Percentiles rank a stretch among this genome's conserved stretches.
phyloP scores from a whole-genome alignment of 2,797 vertebrate genomes.

The Sebastes flavidus region DNA sequence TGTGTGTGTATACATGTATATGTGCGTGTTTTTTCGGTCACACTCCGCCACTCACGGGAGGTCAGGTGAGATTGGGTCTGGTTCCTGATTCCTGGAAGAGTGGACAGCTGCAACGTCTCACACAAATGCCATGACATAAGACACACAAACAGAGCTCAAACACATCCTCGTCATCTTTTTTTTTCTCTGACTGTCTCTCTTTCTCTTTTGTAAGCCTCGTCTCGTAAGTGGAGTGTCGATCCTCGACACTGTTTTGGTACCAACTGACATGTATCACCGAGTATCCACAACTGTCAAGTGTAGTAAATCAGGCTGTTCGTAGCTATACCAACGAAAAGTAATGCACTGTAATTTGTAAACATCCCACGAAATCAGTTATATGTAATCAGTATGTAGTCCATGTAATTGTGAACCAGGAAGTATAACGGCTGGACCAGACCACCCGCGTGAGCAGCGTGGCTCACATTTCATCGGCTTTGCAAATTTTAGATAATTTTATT shows the following conservation, averaged over 20 bases:
- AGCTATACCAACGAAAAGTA: too few relatives aligned
- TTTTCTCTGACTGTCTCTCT: not conserved
- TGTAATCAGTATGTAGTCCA: too few relatives aligned
- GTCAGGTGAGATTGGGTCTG: conserved; percentile 76
- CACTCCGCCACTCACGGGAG: conserved; percentile 58
- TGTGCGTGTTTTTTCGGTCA: conserved; percentile 56
- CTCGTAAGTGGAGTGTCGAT: not conserved
- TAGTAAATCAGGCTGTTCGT: not conserved
- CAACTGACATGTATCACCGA: not conserved
- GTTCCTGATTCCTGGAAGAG: conserved; percentile 77
- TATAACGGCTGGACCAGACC: too few relatives aligned
- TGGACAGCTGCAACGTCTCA: conserved; percentile 76
- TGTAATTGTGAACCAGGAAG: too few relatives aligned
- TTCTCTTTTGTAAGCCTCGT: not conserved
- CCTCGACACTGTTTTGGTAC: not conserved
- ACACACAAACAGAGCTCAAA: conserved; percentile 5
- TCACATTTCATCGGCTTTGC: too few relatives aligned
- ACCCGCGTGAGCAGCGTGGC: too few relatives aligned
- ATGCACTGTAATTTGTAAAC: too few relatives aligned
- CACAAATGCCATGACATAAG: conserved; percentile 46
- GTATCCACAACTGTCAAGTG: not conserved
- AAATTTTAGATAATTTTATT: not conserved
- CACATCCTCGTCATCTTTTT: conserved; percentile 3
- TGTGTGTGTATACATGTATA: conserved; percentile 1
- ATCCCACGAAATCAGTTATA: too few relatives aligned